These are phyloP conservation scores for Vanessa tameamea DNA, from an alignment of 1,140 invertebrate species.

Conservation along the genomic window DNA sequence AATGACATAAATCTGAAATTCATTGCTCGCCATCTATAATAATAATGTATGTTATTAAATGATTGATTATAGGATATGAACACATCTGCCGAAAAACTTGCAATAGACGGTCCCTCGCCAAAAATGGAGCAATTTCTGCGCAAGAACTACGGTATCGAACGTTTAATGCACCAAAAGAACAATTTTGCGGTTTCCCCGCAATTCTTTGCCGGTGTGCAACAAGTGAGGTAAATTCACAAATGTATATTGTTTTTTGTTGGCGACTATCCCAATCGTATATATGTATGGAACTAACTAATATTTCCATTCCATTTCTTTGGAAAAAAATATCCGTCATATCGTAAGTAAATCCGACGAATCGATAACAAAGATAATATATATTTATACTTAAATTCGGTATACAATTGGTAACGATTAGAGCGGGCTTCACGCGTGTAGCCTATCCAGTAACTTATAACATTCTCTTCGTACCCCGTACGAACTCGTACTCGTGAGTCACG, in stretches of 20 bases:
- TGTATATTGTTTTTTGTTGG: not conserved
- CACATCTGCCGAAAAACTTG: conserved; percentile 86
- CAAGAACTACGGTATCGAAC: conserved; percentile 87
- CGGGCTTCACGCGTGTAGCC: no score
- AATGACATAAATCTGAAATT: not conserved
- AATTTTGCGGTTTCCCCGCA: conserved; percentile 60
- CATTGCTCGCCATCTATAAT: not conserved
- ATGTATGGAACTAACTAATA: no score
- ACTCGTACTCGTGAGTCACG: no score
- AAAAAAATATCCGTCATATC: no score
- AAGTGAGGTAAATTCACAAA: conserved; percentile 30
- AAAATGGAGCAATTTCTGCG: conserved; percentile 92
- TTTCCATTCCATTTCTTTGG: no score
- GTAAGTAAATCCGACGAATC: no score
- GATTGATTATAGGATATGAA: conserved; percentile 82
- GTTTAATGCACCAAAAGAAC: conserved; percentile 55
- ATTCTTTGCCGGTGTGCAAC: conserved; percentile 47
- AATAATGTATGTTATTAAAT: not conserved
- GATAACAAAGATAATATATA: no score
- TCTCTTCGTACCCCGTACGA: no score
- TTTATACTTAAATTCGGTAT: no score
- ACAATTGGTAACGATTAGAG: no score
- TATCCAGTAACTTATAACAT: no score
- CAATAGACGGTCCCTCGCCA: conserved; percentile 93
- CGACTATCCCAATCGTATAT: no score